Base-by-base conservation (phyloP, 2,888 invertebrate species). In the Leptinotarsa rubiginosa region DNA sequence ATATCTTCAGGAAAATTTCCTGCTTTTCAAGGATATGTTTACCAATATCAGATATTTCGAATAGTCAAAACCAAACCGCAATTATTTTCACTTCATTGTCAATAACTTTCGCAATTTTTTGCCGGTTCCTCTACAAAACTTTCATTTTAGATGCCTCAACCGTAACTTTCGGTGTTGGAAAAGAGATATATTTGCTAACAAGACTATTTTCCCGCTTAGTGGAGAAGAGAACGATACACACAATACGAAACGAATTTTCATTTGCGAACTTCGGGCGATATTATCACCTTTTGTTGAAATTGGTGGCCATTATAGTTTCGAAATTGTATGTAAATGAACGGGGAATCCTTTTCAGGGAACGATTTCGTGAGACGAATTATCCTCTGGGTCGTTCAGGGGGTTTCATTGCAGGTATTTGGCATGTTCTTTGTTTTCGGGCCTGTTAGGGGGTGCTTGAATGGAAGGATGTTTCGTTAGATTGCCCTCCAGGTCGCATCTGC, bases 191-290 rank as follows among this genome's bases (percentile, higher is more conserved):
- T 41, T 10, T 41, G 41, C 12, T 41, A 41, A 41, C 41, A 10
- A 41, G 41, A 12, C 41, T 41, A 41, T 41, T 50, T 50, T 13
- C 16, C 31, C 47, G 49, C n/a, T 31, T 16, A 47, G 64, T 10
- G n/a, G 49, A 16, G 18, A 70, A 56, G 18, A 56, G n/a, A 68
- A 54, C 25, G 69, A 49, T 50, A 70, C 62, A 62, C 18, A 72
- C 68, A 72, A 69, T 68, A 52, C 25, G 47, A 64, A 68, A 65
- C 68, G 68, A 67, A 72, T 72, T 72, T 72, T 72, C 72, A 72
- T 72, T 72, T 72, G 49, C n/a, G 47, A 52, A 22, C 25, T 62
- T 22, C 62, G 62, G 47, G 62, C 64, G 64, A 72, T 68, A 68
- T 68, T 68, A 72, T 72, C 72, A 68, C 64, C 68, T 68, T 66